phyloP scores from a whole-genome alignment of 64 coral and sea anemone species.

The Montipora sp. region DNA sequence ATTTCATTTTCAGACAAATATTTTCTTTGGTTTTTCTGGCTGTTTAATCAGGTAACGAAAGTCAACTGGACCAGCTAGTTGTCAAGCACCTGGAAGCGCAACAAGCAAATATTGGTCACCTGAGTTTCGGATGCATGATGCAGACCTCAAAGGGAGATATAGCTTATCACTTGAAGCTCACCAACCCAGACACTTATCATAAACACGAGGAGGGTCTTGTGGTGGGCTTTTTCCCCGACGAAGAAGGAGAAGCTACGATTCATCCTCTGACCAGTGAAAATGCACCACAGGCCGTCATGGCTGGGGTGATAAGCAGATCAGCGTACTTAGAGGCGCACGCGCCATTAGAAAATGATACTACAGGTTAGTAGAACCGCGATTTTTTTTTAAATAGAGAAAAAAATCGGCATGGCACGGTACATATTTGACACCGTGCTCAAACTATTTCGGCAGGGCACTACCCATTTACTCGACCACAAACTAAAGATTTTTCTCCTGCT shows the following conservation, averaged over 20 bases:
- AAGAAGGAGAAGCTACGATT: slow-evolving; percentile 78
- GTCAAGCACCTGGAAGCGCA: slow-evolving; percentile 70
- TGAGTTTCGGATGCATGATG: slow-evolving; percentile 54
- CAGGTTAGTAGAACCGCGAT: no score
- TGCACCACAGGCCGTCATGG: slow-evolving; percentile 66
- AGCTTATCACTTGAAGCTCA: slow-evolving; percentile 84
- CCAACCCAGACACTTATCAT: slow-evolving; percentile 62
- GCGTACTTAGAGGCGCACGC: slow-evolving; percentile 84
- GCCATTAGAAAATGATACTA: slow-evolving; percentile 61
- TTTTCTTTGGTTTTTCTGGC: background rate
- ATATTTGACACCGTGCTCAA: no score
- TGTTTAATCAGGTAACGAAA: background rate
- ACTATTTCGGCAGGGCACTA: no score
- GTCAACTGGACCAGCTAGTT: slow-evolving; percentile 25
- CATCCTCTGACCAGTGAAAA: slow-evolving; percentile 81
- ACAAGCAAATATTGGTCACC: slow-evolving; percentile 63
- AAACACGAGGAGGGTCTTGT: slow-evolving; percentile 81
- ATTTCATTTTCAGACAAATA: background rate
- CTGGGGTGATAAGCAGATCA: slow-evolving; percentile 92
- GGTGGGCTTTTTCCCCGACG: slow-evolving; percentile 82
- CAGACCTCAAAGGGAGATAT: slow-evolving; percentile 73
- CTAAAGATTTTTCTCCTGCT: no score
- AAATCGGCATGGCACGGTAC: no score
- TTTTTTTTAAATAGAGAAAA: no score
- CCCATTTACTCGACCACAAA: no score